phyloP scores from a whole-genome alignment of 1,140 invertebrate species.

The Lepidostoma basale region DNA sequence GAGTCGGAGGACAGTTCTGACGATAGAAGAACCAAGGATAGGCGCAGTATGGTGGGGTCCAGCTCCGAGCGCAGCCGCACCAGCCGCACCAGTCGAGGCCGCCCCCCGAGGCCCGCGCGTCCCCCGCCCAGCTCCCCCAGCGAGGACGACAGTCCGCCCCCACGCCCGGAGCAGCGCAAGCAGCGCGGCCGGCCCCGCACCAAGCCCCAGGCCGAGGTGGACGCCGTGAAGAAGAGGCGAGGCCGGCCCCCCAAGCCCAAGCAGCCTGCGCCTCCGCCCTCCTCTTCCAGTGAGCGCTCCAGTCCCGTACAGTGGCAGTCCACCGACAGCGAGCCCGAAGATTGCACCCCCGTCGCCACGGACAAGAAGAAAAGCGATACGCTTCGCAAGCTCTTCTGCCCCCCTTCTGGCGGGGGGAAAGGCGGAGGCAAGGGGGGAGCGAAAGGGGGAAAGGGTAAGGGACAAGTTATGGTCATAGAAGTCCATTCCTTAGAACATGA shows the following conservation, averaged over 20 bases:
- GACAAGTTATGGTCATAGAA: conserved; percentile 64
- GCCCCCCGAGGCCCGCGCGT: conserved; percentile 27
- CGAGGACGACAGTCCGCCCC: conserved; percentile 39
- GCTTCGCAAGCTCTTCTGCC: conserved; percentile 62
- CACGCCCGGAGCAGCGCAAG: conserved; percentile 26
- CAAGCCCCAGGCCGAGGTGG: conserved; percentile 28
- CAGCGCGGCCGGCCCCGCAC: conserved; percentile 34
- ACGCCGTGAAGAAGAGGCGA: conserved; percentile 43
- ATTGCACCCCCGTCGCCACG: conserved; percentile 26
- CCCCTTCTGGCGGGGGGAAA: conserved; percentile 57
- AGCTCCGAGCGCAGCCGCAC: conserved; percentile 1
- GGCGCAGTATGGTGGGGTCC: conserved; percentile 10
- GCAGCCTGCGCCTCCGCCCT: conserved; percentile 47
- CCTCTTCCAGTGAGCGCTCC: conserved; percentile 52
- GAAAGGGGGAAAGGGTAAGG: conserved; percentile 68
- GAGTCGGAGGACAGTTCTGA: conserved; percentile 32
- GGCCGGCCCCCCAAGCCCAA: conserved; percentile 54
- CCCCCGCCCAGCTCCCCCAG: conserved; percentile 39
- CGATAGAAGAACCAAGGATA: neutral
- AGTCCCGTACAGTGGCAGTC: conserved; percentile 14
- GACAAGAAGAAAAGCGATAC: conserved; percentile 69
- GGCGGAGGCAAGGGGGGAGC: conserved; percentile 67
- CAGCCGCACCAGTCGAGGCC: neutral
- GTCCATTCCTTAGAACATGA: conserved; percentile 47
- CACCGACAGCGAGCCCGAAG: conserved; percentile 34